Percentiles rank a stretch among this genome's conserved stretches.
Conservation (phyloP, 2,113 vertebrate species). For the Gulo gulo region DNA sequence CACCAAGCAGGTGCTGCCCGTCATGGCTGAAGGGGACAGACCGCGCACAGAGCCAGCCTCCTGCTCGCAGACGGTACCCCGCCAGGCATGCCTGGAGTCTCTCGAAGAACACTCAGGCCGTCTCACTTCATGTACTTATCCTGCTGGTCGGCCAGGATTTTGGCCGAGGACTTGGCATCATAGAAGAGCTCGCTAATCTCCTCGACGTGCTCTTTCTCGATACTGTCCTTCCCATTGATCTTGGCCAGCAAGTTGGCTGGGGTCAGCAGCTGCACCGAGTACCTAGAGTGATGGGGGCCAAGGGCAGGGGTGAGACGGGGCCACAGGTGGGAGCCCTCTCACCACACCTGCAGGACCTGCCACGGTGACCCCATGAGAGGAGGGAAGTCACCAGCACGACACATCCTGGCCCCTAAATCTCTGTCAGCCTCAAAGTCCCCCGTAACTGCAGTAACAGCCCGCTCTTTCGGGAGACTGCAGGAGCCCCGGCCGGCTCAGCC, state of each 20-base stretch:
- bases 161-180: conserved; percentile 98
- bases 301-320: background rate
- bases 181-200: conserved; percentile 99
- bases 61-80: background rate
- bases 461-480: background rate
- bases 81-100: background rate
- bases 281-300: conserved; percentile 83
- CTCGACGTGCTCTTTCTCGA: conserved; percentile 97
- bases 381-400: background rate
- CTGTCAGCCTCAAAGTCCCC: background rate
- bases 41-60: rapidly evolving
- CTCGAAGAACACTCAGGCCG: background rate
- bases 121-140: conserved; percentile 98
- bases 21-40: rapidly evolving
- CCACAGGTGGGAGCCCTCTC: rapidly evolving
- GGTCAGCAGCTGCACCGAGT: conserved; percentile 95
- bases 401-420: background rate
- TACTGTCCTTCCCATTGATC: conserved; percentile 95
- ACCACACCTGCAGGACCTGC: background rate
- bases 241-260: conserved; percentile 94
- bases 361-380: background rate
- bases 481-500: background rate
- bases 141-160: conserved; percentile 97
- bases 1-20: background rate
- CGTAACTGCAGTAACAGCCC: background rate